Conservation (phyloP, 2,797 vertebrate species). For the Notolepis coatsorum region DNA sequence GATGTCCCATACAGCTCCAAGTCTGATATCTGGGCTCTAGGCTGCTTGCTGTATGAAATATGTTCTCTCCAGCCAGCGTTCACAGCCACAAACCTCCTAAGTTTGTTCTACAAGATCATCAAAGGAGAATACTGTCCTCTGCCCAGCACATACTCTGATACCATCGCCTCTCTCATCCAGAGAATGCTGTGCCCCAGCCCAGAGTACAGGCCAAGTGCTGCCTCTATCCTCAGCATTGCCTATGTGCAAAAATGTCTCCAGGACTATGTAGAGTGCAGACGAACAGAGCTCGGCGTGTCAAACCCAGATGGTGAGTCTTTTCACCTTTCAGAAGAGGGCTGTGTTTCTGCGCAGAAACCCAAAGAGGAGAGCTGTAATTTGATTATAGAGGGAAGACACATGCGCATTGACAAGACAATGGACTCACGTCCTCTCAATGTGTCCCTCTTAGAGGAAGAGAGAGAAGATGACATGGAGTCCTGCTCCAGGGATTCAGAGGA, state of each 20-base stretch:
- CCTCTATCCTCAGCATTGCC: constrained; percentile 59
- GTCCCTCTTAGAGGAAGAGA: not conserved
- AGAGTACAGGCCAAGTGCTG: constrained; percentile 77
- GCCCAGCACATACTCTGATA: constrained; percentile 68
- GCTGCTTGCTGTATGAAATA: constrained; percentile 83
- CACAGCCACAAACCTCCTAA: constrained; percentile 77
- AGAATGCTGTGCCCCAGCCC: constrained; percentile 75
- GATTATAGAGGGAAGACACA: not conserved
- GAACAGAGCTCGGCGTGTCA: constrained; percentile 37
- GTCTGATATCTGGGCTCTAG: constrained; percentile 87
- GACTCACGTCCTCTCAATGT: constrained; percentile 1
- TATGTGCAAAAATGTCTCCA: constrained; percentile 73
- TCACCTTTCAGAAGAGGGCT: constrained; percentile 21
- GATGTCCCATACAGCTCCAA: constrained; percentile 85
- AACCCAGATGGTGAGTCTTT: not conserved
- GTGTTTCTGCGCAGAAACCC: not conserved
- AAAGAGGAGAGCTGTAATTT: constrained; percentile 16
- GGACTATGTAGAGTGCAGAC: constrained; percentile 53
- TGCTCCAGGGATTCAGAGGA: constrained; percentile 17
- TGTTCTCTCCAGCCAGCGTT: constrained; percentile 83
- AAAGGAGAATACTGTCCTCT: constrained; percentile 72
- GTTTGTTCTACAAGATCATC: constrained; percentile 83
- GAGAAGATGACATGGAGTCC: constrained; percentile 10
- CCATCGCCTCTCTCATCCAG: constrained; percentile 68
- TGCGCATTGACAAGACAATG: not conserved